Evolutionary conservation across 2,888 invertebrate species (phyloP).

Genomic region (Autographa gamma): DNA sequence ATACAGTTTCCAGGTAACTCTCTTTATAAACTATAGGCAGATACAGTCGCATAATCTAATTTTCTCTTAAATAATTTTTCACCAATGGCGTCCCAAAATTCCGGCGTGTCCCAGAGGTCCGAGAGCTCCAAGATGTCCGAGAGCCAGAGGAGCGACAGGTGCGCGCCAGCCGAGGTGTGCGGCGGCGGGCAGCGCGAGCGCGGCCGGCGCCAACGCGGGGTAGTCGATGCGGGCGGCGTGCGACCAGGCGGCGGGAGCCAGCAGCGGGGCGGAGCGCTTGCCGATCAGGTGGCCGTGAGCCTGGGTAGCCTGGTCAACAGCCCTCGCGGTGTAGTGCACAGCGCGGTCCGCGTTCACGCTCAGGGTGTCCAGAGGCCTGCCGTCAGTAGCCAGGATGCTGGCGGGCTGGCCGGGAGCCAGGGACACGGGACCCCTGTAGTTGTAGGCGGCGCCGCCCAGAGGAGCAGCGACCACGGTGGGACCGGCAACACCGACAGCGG

Average conservation of each 20-base stretch:
- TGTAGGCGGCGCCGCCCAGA: conserved; percentile 71
- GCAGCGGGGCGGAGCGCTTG: conserved; percentile 78
- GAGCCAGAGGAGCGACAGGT: conserved; percentile 61
- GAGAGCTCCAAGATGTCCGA: conserved; percentile 61
- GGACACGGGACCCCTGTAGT: conserved; percentile 84
- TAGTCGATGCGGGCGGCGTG: conserved; percentile 68
- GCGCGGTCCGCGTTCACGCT: conserved; percentile 85
- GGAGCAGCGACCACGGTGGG: conserved; percentile 71
- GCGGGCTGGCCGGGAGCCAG: conserved; percentile 84
- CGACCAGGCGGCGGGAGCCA: conserved; percentile 69
- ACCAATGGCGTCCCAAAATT: conserved; percentile 69
- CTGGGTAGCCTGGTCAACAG: conserved; percentile 70
- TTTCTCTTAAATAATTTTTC: conserved; percentile 64
- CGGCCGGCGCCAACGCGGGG: conserved; percentile 59
- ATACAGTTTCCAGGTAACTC: conserved; percentile 75
- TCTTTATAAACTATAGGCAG: conserved; percentile 80
- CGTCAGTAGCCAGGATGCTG: conserved; percentile 81
- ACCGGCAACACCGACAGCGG: conserved; percentile 64
- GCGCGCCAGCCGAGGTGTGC: conserved; percentile 60
- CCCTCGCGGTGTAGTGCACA: conserved; percentile 79
- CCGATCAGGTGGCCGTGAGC: conserved; percentile 72
- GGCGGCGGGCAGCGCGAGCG: conserved; percentile 60
- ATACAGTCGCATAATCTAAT: conserved; percentile 55
- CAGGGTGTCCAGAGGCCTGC: conserved; percentile 84
- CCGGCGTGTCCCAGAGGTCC: conserved; percentile 60